phyloP scores from a whole-genome alignment of 2,113 vertebrate genomes.

The Saimiri boliviensis region DNA sequence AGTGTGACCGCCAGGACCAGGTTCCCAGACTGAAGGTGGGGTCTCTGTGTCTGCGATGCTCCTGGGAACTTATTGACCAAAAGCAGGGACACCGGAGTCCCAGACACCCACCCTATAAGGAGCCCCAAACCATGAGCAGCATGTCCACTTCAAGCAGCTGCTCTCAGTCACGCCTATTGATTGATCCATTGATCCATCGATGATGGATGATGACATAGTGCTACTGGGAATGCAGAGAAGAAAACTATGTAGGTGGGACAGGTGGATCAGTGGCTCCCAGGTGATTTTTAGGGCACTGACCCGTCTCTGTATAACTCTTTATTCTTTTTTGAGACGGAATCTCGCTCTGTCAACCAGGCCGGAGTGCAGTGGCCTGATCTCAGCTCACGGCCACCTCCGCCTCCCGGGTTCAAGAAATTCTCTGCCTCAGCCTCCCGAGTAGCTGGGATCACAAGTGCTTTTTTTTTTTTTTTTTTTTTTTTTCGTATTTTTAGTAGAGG shows the following conservation, averaged over 20 bases:
- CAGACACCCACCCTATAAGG: fast-evolving
- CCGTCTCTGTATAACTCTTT: fast-evolving
- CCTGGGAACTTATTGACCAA: fast-evolving
- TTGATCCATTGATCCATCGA: fast-evolving
- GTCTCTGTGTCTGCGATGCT: fast-evolving
- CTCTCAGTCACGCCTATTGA: fast-evolving
- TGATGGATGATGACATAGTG: fast-evolving
- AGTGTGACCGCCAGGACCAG: fast-evolving
- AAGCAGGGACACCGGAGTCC: fast-evolving
- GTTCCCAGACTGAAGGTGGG: fast-evolving
- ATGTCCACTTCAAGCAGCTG: not conserved
- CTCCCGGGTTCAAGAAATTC: no score
- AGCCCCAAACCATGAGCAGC: no score
- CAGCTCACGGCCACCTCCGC: no score
- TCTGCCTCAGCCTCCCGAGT: no score
- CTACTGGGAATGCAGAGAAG: not conserved
- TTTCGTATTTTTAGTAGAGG: no score
- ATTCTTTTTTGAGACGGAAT: no score
- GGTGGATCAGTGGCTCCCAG: fast-evolving
- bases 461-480: no score
- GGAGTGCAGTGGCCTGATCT: no score
- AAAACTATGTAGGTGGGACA: fast-evolving
- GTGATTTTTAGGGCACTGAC: fast-evolving
- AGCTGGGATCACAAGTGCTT: no score
- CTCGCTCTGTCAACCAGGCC: no score